phyloP scores from a whole-genome alignment of 2,888 invertebrate genomes.

The Ceratothoa steindachneri region DNA sequence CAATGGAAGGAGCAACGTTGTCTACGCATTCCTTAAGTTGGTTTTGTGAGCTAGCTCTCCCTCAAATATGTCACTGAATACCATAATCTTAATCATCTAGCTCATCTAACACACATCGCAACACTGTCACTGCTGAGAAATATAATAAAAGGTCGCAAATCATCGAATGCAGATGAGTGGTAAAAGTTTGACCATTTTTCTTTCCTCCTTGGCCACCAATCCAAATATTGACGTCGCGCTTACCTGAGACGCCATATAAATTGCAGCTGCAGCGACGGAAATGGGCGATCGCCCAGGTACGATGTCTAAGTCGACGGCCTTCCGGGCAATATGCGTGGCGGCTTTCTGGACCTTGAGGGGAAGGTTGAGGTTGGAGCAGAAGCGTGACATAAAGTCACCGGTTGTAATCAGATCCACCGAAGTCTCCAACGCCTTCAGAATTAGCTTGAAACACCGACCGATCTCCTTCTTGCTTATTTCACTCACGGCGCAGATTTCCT shows the following conservation, averaged over 20 bases:
- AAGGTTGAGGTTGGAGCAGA: constrained; percentile 83
- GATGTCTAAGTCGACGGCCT: constrained; percentile 93
- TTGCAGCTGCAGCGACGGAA: constrained; percentile 97
- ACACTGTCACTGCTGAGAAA: too few relatives aligned
- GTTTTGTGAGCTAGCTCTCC: too few relatives aligned
- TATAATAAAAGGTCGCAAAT: too few relatives aligned
- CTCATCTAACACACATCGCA: too few relatives aligned
- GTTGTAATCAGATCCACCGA: constrained; percentile 96
- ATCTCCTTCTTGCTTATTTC: constrained; percentile 99
- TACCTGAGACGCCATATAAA: constrained; percentile 97
- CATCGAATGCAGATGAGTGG: too few relatives aligned
- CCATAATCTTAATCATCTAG: too few relatives aligned
- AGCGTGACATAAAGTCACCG: constrained; percentile 97
- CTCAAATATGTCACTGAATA: too few relatives aligned
- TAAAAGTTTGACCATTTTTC: too few relatives aligned
- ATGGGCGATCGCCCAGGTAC: constrained; percentile 97
- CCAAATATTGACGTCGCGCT: too few relatives aligned
- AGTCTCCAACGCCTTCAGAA: constrained; percentile 90
- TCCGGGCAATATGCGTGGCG: constrained; percentile 93
- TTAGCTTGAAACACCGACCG: constrained; percentile 94
- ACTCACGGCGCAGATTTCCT: constrained; percentile 96
- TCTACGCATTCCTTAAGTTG: too few relatives aligned
- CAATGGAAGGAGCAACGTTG: too few relatives aligned
- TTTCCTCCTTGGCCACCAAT: too few relatives aligned
- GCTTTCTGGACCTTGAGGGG: constrained; percentile 63